Conservation (phyloP, 2,113 vertebrate species). For the Empidonax alnorum region DNA sequence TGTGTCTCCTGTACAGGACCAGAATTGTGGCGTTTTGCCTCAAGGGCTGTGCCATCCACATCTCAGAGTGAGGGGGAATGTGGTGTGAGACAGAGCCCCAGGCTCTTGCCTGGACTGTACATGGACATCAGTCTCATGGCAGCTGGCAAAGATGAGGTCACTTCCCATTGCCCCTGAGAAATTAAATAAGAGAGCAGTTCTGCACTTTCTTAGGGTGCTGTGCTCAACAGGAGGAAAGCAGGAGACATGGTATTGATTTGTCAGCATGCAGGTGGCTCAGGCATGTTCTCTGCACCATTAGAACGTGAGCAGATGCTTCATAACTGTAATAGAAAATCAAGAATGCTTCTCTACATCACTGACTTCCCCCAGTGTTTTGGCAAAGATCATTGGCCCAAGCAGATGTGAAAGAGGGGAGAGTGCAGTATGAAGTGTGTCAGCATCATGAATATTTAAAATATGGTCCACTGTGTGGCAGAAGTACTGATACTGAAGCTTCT, state of each 20-base stretch:
- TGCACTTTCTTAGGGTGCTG: background rate
- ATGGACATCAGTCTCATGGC: background rate
- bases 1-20: background rate
- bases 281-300: background rate
- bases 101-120: background rate
- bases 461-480: background rate
- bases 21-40: background rate
- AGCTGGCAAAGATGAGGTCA: slow-evolving; percentile 10
- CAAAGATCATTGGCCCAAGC: slow-evolving; percentile 12
- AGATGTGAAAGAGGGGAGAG: slow-evolving; percentile 4
- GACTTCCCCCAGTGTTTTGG: slow-evolving; percentile 22
- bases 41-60: accelerated
- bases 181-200: background rate
- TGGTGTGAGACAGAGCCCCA: background rate
- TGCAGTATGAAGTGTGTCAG: background rate
- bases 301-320: slow-evolving; percentile 14
- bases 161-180: background rate
- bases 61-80: background rate
- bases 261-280: background rate
- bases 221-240: background rate
- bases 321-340: slow-evolving; percentile 1
- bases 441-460: slow-evolving; percentile 24
- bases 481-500: background rate
- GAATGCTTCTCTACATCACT: background rate
- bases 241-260: background rate